Conservation (phyloP, 2,797 vertebrate species). For the Cygnus olor region DNA sequence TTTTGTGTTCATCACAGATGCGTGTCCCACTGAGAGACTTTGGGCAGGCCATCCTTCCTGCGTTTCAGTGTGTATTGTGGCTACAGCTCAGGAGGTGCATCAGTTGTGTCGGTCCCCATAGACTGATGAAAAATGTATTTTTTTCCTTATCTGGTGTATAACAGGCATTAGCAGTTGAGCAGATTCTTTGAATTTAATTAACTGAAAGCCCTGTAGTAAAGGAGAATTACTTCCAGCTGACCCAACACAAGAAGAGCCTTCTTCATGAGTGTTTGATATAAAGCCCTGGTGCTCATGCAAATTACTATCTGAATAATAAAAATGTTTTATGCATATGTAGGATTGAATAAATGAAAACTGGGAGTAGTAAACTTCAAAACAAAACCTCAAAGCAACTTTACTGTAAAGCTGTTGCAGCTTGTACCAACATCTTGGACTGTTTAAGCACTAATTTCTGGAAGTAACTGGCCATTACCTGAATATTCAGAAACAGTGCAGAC, state of each 20-base stretch:
- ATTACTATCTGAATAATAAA: conserved; percentile 45
- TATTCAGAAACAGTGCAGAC: not conserved
- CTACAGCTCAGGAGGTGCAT: not conserved
- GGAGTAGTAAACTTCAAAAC: conserved; percentile 28
- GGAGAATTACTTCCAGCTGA: conserved; percentile 41
- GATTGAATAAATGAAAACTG: conserved; percentile 15
- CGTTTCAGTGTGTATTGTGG: not conserved
- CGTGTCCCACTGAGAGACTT: not conserved
- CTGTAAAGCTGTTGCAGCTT: not conserved
- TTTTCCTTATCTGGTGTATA: conserved; percentile 8
- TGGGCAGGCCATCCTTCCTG: not conserved
- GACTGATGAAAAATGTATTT: not conserved
- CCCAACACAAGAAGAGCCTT: not conserved
- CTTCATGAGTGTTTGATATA: conserved; percentile 27
- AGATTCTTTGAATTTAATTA: conserved; percentile 35
- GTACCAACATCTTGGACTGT: not conserved
- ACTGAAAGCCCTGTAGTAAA: conserved; percentile 15
- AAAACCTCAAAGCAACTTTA: conserved; percentile 28
- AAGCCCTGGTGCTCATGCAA: conserved; percentile 16
- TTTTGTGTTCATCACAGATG: not conserved
- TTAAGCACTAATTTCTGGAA: not conserved
- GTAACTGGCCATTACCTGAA: not conserved
- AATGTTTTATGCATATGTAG: conserved; percentile 37
- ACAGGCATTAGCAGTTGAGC: conserved; percentile 6
- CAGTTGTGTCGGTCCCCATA: not conserved